Conservation (phyloP, 2,888 invertebrate species). For the Odontocolon sp. region DNA sequence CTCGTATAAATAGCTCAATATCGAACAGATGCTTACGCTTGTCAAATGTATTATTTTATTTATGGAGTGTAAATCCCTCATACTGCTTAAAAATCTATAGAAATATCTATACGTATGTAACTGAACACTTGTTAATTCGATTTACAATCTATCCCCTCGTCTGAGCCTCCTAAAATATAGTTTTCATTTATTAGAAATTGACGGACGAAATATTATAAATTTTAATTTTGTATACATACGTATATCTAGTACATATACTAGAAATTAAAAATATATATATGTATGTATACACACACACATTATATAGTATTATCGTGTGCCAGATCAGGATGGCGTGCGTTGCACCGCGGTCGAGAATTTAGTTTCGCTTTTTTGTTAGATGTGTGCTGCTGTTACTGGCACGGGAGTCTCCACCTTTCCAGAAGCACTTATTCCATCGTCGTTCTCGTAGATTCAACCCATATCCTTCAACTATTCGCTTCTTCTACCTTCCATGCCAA, state of each 20-base stretch:
- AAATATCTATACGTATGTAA: background rate
- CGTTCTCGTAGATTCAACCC: conserved; percentile 6
- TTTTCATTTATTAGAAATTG: too few species aligned
- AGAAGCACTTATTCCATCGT: conserved; percentile 25
- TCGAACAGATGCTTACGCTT: conserved; percentile 13
- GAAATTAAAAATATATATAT: too few species aligned
- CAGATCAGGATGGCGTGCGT: conserved; percentile 5
- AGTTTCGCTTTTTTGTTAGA: background rate
- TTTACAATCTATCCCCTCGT: too few species aligned
- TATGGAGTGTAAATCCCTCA: background rate
- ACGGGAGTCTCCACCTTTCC: conserved; percentile 8
- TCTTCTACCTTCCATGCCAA: background rate
- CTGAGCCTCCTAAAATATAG: too few species aligned
- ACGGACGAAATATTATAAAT: too few species aligned
- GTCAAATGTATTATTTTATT: conserved; percentile 15
- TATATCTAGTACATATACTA: too few species aligned
- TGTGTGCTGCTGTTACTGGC: background rate
- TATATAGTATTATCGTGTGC: conserved; percentile 6
- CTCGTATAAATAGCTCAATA: conserved; percentile 1
- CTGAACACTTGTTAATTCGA: too few species aligned
- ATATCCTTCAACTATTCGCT: conserved; percentile 2
- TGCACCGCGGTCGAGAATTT: background rate
- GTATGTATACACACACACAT: too few species aligned
- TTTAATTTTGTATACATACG: too few species aligned
- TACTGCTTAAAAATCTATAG: background rate